A percentile compares a stretch with the other conserved stretches of the same genome.
phyloP scores from a whole-genome alignment of 2,113 vertebrate genomes.

The Mola mola region DNA sequence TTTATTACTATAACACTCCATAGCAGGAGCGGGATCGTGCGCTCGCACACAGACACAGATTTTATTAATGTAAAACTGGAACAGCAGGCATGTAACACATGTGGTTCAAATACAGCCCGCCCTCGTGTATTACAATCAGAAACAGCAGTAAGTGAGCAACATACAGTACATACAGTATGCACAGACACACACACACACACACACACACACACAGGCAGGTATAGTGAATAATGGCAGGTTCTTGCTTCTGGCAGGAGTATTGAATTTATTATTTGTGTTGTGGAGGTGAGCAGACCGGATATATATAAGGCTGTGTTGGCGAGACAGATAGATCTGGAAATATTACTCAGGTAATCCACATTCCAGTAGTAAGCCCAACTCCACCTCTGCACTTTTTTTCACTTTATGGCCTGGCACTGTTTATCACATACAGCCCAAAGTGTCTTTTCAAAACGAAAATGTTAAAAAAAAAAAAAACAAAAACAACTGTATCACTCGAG shows the following conservation, averaged over 20 bases:
- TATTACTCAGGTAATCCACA: slow-evolving; percentile 62
- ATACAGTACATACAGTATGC: slow-evolving; percentile 1
- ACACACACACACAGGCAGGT: slow-evolving; percentile 32
- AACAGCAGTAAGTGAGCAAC: slow-evolving; percentile 47
- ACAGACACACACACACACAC: slow-evolving; percentile 4
- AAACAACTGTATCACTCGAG: too few species aligned
- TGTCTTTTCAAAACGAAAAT: slow-evolving; percentile 5
- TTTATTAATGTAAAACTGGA: slow-evolving; percentile 64
- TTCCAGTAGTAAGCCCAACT: slow-evolving; percentile 37
- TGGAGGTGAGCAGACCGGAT: slow-evolving; percentile 49
- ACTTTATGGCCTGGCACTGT: slow-evolving; percentile 38
- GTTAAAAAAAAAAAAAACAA: too few species aligned
- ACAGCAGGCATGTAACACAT: slow-evolving; percentile 65
- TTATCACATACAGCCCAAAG: slow-evolving; percentile 38
- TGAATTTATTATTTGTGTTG: slow-evolving; percentile 62
- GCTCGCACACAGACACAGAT: slow-evolving; percentile 36
- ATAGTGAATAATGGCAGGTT: slow-evolving; percentile 51
- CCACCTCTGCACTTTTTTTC: slow-evolving; percentile 25
- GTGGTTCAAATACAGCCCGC: slow-evolving; percentile 66
- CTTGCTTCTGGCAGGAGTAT: slow-evolving; percentile 46
- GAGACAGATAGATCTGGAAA: slow-evolving; percentile 62
- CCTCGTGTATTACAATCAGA: slow-evolving; percentile 59
- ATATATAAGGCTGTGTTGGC: slow-evolving; percentile 47
- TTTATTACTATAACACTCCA: slow-evolving; percentile 66
- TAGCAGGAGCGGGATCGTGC: slow-evolving; percentile 33